phyloP scores from a whole-genome alignment of 2,797 vertebrate genomes.

The Semaprochilodus insignis region DNA sequence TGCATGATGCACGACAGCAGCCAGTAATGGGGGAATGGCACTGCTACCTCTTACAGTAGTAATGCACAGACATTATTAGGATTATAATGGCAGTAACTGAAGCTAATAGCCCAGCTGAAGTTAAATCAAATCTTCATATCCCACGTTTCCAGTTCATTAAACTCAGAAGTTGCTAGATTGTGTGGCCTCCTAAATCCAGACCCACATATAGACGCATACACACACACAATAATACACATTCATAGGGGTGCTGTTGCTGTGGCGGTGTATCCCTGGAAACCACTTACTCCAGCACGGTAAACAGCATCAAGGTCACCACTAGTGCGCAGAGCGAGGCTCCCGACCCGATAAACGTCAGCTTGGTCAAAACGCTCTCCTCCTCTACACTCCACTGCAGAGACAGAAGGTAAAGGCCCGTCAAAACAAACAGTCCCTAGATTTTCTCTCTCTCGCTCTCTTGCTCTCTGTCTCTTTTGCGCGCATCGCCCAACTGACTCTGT shows the following conservation, averaged over 20 bases:
- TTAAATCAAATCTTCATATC: neutral
- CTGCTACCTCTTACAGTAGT: neutral
- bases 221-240: conserved; percentile 27
- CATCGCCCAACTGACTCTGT: neutral
- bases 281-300: conserved; percentile 85
- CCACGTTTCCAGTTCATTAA: neutral
- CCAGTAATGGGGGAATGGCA: neutral
- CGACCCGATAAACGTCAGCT: conserved; percentile 83
- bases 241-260: conserved; percentile 23
- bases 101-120: neutral
- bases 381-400: conserved; percentile 77
- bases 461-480: neutral
- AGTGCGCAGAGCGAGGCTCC: conserved; percentile 84
- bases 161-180: neutral
- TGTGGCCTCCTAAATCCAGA: neutral
- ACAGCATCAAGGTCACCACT: conserved; percentile 84
- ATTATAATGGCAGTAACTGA: neutral
- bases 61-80: neutral
- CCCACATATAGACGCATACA: neutral
- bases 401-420: conserved; percentile 36
- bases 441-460: neutral
- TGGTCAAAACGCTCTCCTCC: conserved; percentile 81
- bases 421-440: conserved; percentile 26
- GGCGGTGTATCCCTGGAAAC: conserved; percentile 41
- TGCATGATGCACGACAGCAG: neutral